Conservation (phyloP, 2,113 vertebrate genomes). For the Mobula hypostoma region DNA sequence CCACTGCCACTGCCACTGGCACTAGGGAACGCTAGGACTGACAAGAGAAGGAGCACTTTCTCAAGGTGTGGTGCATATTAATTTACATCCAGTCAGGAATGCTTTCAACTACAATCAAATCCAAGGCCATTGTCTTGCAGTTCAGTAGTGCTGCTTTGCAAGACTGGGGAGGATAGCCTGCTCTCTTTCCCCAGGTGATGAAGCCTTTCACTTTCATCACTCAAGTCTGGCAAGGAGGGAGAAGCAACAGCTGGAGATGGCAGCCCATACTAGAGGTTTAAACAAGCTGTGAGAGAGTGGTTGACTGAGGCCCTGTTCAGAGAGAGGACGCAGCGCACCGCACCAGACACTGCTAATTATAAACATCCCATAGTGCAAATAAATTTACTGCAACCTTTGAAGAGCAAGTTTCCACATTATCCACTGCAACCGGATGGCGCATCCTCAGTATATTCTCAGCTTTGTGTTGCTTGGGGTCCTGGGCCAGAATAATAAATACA, state of each 20-base stretch:
- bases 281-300: constrained; percentile 1
- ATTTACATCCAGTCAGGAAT: background rate
- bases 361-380: background rate
- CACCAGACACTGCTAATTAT: background rate
- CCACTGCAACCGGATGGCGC: background rate
- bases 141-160: background rate
- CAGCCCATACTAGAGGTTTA: background rate
- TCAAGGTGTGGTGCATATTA: background rate
- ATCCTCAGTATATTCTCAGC: background rate
- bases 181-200: background rate
- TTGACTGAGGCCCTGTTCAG: background rate
- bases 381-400: background rate
- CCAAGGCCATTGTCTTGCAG: background rate
- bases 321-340: background rate
- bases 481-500: background rate
- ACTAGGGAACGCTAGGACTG: background rate
- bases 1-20: background rate
- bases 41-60: background rate
- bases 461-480: background rate
- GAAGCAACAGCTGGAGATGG: background rate
- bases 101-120: background rate
- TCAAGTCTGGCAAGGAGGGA: background rate
- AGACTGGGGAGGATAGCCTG: too few species aligned
- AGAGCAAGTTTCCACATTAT: background rate
- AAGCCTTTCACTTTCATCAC: background rate